Evolutionary conservation across 2,797 vertebrate genomes (phyloP), one percentile per base, ranked within the genome.

Genomic region (Anguilla marmorata): DNA sequence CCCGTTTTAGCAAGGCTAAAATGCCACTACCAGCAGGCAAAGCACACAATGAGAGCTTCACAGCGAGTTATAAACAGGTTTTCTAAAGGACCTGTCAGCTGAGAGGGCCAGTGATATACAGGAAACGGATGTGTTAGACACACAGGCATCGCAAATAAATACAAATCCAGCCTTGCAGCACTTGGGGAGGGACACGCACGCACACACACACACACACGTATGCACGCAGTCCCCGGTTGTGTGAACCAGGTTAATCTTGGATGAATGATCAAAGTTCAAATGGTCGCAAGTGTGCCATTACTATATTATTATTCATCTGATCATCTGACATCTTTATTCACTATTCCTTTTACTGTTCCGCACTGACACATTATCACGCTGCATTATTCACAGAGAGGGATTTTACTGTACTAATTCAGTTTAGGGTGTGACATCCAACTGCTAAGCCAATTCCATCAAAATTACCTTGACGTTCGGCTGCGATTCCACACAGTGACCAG

Each of bases 401-500:
- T 74, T 33, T 27, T 74, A 37, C 69, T 33, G 27, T 33, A 16
- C 27, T n/a, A 27, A 69, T 33, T 41, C 33, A 16, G 74, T 12
- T 37, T 76, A 41, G n/a, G 33, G 56, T 58, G 56, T 19, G 56
- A 58, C 56, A 58, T 16, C 56, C 56, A 14, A 3, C 9, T 14
- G 3, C 69, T 27, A 72, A 12, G 1, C 69, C n/a, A 72, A 9
- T 72, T 72, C 45, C 52, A 52, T 0, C 11, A 33, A 19, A 37
- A 16, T 79, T 58, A 94, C 93, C 93, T 91, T 82, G 90, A 91
- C 16, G 85, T 87, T 41, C 88, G 85, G 84, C 76, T 88, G 50
- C 80, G 92, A 91, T 93, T 95, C 92, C 91, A 93, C 19, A 93
- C 92, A 0, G 94, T 95, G 1, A 95, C 86, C 84, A 95, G 14